Percentiles rank a stretch among this genome's conserved stretches.
Evolutionary conservation across 2,888 invertebrate species (phyloP).

Genomic region (Spisula solida): DNA sequence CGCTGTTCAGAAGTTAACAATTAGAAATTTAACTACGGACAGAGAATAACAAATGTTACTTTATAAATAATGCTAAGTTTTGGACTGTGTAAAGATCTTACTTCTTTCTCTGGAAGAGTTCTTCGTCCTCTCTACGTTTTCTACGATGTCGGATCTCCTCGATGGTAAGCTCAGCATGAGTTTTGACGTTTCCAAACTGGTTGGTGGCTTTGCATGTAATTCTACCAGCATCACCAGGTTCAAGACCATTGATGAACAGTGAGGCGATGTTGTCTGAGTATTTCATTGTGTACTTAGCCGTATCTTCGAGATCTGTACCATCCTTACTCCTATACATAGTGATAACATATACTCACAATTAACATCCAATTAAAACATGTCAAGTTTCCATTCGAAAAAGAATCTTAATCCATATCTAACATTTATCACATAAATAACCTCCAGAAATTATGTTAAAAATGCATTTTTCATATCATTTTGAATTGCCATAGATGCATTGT

Average conservation of each 20-base stretch:
- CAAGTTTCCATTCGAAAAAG: neutral
- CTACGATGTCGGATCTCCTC: constrained; percentile 82
- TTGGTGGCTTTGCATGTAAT: constrained; percentile 85
- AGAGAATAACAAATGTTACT: no score
- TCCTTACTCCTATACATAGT: constrained; percentile 84
- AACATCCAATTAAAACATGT: neutral
- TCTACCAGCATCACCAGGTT: constrained; percentile 85
- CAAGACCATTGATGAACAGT: constrained; percentile 90
- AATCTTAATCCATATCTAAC: no score
- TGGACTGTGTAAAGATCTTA: constrained; percentile 19
- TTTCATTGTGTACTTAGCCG: constrained; percentile 85
- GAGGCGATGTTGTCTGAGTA: constrained; percentile 85
- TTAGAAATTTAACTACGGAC: no score
- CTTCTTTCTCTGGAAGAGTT: constrained; percentile 52
- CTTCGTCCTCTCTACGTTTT: constrained; percentile 77
- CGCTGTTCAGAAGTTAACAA: no score
- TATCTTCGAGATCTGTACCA: constrained; percentile 83
- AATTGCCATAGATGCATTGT: no score
- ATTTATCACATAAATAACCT: no score
- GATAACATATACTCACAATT: neutral
- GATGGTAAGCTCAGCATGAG: constrained; percentile 82
- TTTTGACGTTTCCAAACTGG: constrained; percentile 84
- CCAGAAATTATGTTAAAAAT: no score
- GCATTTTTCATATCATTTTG: no score
- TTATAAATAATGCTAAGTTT: no score